Percentiles rank a stretch among this genome's conserved stretches.
Evolutionary conservation across 2,113 vertebrate species (phyloP).

Genomic region (Corythaixoides concolor): DNA sequence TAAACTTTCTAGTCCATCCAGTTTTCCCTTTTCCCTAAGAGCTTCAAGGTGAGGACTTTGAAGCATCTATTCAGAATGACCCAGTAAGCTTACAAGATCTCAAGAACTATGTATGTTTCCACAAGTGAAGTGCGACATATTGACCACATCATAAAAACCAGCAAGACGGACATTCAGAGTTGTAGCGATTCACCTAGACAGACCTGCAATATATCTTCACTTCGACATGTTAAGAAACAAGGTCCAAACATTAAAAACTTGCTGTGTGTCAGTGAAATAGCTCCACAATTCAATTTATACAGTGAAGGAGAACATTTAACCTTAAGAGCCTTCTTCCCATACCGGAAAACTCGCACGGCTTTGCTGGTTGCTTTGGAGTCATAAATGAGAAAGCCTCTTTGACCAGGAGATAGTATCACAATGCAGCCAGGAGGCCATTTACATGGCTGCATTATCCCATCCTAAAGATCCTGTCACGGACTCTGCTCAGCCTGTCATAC

Average conservation of each 20-base stretch:
- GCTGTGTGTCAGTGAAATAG: background rate
- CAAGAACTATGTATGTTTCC: background rate
- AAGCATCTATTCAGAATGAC: background rate
- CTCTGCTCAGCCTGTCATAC: background rate
- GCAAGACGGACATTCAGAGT: background rate
- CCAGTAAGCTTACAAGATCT: background rate
- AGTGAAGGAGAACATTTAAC: background rate
- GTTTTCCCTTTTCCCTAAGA: background rate
- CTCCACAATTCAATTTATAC: background rate
- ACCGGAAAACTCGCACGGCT: accelerated
- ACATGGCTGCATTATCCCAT: background rate
- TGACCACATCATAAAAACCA: background rate
- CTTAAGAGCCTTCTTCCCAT: background rate
- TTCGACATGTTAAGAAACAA: background rate
- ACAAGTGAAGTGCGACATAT: background rate
- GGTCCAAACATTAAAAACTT: background rate
- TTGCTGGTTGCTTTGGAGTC: background rate
- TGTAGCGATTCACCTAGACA: background rate
- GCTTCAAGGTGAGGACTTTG: background rate
- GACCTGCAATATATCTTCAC: background rate
- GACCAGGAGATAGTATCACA: background rate
- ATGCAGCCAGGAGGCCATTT: background rate
- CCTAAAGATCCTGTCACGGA: background rate
- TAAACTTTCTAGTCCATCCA: background rate
- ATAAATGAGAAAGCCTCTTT: background rate